Evolutionary conservation across 1,140 invertebrate species (phyloP), one percentile per base, ranked within the genome.

Genomic region (Pseudobourletiella spinata): DNA sequence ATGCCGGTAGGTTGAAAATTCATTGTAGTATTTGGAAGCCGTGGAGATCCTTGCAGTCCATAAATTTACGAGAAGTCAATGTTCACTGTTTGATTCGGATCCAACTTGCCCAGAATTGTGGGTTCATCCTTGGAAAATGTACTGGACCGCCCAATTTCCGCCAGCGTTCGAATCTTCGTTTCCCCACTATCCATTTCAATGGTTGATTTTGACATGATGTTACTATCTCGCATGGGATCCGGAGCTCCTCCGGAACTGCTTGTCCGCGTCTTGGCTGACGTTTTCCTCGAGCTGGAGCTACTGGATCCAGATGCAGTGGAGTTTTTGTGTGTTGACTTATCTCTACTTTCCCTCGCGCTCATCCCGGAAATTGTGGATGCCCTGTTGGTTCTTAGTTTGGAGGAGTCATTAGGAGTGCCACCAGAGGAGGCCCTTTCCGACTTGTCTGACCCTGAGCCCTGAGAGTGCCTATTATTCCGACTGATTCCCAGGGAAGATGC

Each of bases 121-220:
- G 82, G 76, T 72, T 86, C 84, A 68, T 86, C 85, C 72, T 85
- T 86, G 8, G 85, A 74, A 70, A 86, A 87, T 0, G 85, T 87
- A 14, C 83, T 82, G 0, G 85, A 86, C 59, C 85, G n/a, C 4
- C 67, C 67, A 32, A 69, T 69, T 55, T 69, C 67, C 16, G 67
- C 67, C 51, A 69, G 43, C 6, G 67, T 69, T 44, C 67, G 50
- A 32, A 66, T 64, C 52, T 69, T 69, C 1, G 61, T 52, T 43
- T 69, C 67, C 8, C 55, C 56, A 24, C 30, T 59, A 24, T 59
- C 64, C n/a, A 35, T 62, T 57, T 63, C 67, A 58, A 69, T 69
- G 3, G 60, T 65, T 8, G 67, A 69, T 39, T 54, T 59, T 4
- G 63, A 61, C 67, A 69, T 69, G 3, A 61, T 46, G n/a, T 39